Evolutionary conservation across 2,113 vertebrate species (phyloP).

Genomic region (Tragelaphus imberbis): DNA sequence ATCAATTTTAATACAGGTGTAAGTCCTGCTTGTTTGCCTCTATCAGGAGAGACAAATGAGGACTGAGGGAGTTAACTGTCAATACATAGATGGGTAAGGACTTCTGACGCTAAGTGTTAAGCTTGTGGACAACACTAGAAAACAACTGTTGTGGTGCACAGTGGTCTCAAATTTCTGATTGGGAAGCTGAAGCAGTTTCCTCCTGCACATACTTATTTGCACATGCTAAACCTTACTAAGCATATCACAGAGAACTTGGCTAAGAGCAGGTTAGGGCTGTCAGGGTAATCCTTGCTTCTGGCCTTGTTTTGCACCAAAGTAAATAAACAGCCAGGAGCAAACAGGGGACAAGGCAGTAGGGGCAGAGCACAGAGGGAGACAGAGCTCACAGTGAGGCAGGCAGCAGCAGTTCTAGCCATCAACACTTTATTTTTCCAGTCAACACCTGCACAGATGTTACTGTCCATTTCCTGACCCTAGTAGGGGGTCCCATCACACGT

Average conservation of each 20-base stretch:
- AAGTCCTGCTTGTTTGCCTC: background rate
- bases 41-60: background rate
- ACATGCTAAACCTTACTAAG: conserved; percentile 44
- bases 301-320: conserved; percentile 1
- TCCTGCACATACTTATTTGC: conserved; percentile 55
- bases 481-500: background rate
- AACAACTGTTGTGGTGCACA: background rate
- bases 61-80: background rate
- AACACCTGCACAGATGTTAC: conserved; percentile 50
- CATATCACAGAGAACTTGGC: background rate
- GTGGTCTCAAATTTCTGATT: background rate
- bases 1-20: background rate
- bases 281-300: conserved; percentile 9
- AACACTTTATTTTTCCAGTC: conserved; percentile 69
- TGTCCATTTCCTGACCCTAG: conserved; percentile 2
- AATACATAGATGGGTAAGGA: background rate
- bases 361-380: background rate
- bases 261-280: background rate
- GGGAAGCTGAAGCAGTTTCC: conserved; percentile 48
- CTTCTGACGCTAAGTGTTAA: background rate
- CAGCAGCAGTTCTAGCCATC: conserved; percentile 56
- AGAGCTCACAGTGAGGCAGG: conserved; percentile 35
- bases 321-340: background rate
- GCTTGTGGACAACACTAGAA: background rate
- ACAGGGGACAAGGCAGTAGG: background rate